These are phyloP conservation scores for rabbit (Oryctolagus cuniculus) DNA, from an alignment of 2,113 vertebrate genomes.

Conservation along the genomic window DNA sequence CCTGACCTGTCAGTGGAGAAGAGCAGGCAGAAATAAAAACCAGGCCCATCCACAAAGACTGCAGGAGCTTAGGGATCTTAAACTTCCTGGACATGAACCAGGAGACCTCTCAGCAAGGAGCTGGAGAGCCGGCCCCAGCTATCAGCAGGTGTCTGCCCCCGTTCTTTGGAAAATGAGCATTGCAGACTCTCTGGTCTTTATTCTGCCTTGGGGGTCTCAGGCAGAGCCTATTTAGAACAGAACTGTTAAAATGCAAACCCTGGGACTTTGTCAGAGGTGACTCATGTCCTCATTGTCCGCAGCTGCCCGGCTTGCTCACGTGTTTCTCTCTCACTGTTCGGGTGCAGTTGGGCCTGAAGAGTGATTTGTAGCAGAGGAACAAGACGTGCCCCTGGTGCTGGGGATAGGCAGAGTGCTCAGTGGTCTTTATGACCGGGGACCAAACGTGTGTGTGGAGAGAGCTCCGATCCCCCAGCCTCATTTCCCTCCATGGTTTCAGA, in stretches of 20 bases:
- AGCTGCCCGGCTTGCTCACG: background rate
- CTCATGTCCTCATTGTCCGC: background rate
- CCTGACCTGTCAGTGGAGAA: background rate
- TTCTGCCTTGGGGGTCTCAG: background rate
- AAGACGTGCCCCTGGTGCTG: background rate
- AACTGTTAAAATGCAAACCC: background rate
- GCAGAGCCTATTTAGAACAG: background rate
- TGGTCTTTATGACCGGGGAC: rapidly evolving
- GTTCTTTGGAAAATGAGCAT: background rate
- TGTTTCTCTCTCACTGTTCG: background rate
- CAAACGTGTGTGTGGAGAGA: background rate
- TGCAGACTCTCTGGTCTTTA: background rate
- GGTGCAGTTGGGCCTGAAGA: rapidly evolving
- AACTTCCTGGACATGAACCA: background rate
- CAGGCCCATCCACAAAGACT: background rate
- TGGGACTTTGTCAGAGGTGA: slow-evolving; percentile 19
- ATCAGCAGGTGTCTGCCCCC: background rate
- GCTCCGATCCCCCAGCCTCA: background rate
- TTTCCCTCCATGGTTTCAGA: background rate
- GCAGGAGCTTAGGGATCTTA: background rate
- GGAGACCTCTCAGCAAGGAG: background rate
- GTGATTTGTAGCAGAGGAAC: background rate
- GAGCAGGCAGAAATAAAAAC: background rate
- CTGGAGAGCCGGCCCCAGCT: background rate
- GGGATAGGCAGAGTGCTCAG: rapidly evolving